Conservation (phyloP, 2,797 vertebrate genomes). For the Betta splendens region DNA sequence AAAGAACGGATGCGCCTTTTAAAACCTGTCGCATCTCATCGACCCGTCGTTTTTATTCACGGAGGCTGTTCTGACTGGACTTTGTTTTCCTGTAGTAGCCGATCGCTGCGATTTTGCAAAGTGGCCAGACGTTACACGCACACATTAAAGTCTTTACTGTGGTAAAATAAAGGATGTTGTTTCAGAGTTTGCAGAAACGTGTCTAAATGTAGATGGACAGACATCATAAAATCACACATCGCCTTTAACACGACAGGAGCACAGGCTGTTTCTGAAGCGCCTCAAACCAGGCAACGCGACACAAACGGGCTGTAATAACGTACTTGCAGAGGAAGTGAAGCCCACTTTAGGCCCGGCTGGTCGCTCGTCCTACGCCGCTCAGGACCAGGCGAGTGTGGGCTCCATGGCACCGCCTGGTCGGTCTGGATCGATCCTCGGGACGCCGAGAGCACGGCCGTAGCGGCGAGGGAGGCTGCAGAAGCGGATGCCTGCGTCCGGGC, state of each 20-base stretch:
- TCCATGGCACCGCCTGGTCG: conserved; percentile 67
- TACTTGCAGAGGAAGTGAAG: conserved; percentile 37
- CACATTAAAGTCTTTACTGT: neutral
- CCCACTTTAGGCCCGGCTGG: conserved; percentile 24
- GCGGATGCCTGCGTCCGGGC: neutral
- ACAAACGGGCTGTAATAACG: neutral
- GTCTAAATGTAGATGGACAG: neutral
- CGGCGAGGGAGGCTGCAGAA: conserved; percentile 6
- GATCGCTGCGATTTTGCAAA: neutral
- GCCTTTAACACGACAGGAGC: neutral
- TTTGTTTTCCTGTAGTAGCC: neutral
- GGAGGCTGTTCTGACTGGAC: neutral
- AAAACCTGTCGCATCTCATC: neutral
- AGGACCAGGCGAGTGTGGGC: conserved; percentile 57
- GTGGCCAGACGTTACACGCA: neutral
- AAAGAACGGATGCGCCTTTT: neutral
- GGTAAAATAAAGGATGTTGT: no score
- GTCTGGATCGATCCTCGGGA: conserved; percentile 27
- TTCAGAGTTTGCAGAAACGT: neutral
- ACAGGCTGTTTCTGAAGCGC: neutral
- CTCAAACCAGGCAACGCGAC: neutral
- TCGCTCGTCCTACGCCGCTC: conserved; percentile 50
- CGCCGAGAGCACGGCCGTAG: conserved; percentile 24
- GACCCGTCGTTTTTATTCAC: no score
- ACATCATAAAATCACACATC: no score